These are phyloP conservation scores for Grapholita molesta DNA, from an alignment of 1,140 invertebrate species.

Conservation along the genomic window DNA sequence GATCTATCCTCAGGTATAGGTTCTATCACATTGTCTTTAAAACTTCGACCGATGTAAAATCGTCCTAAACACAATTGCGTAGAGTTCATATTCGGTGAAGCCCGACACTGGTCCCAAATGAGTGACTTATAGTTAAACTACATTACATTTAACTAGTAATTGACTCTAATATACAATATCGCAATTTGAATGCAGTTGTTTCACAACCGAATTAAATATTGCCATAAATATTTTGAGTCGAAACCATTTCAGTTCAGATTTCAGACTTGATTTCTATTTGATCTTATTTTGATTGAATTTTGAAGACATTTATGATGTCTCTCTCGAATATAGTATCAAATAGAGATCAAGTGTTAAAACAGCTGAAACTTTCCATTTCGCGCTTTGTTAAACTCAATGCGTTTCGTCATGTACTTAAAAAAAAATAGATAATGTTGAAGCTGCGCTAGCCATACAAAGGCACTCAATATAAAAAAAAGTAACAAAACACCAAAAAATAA, in stretches of 20 bases:
- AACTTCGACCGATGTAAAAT: conserved; percentile 10
- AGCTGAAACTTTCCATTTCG: background rate
- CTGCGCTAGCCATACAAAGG: background rate
- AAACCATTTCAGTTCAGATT: background rate
- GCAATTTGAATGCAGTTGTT: conserved; percentile 13
- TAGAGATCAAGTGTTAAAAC: background rate
- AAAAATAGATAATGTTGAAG: background rate
- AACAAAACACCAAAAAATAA: too few species aligned
- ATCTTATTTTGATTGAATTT: background rate
- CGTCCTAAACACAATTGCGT: conserved; percentile 1
- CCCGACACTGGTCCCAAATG: conserved; percentile 13
- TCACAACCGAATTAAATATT: conserved; percentile 8
- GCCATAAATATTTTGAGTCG: background rate
- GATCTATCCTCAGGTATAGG: conserved; percentile 75
- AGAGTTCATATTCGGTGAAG: conserved; percentile 1
- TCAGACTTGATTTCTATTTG: background rate
- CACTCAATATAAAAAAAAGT: background rate
- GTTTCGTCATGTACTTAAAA: too few species aligned
- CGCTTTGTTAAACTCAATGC: background rate
- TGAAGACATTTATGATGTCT: background rate
- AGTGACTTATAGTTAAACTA: conserved; percentile 15
- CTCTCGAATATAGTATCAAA: background rate
- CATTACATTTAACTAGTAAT: conserved; percentile 16
- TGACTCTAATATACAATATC: conserved; percentile 12
- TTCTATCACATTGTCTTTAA: conserved; percentile 71